A percentile compares a stretch with the other conserved stretches of the same genome.
phyloP scores from a whole-genome alignment of 2,113 vertebrate species.

The Oreotrochilus melanogaster region DNA sequence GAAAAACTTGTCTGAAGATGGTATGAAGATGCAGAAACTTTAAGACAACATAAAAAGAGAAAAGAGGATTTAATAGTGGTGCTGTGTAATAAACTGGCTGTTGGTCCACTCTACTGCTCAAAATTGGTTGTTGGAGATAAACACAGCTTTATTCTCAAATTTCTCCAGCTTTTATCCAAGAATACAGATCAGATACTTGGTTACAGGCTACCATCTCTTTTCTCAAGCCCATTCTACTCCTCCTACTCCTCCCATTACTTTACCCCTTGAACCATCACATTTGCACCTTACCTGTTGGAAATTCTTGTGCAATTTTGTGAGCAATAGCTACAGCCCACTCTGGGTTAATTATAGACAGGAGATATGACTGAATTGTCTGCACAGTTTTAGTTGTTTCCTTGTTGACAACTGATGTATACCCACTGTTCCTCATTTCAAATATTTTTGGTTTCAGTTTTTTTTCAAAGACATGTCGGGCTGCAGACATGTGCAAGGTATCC shows the following conservation, averaged over 20 bases:
- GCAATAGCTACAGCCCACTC: slow-evolving; percentile 93
- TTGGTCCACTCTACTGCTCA: neutral
- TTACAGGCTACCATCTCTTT: neutral
- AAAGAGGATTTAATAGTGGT: neutral
- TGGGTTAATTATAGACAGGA: slow-evolving; percentile 87
- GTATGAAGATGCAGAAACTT: neutral
- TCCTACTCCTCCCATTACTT: neutral
- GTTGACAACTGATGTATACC: slow-evolving; percentile 63
- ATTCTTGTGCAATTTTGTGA: slow-evolving; percentile 90
- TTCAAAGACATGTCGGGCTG: slow-evolving; percentile 88
- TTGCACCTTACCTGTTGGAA: slow-evolving; percentile 83
- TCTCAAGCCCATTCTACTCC: neutral
- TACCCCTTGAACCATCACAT: neutral
- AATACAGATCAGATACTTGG: neutral
- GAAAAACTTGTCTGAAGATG: neutral
- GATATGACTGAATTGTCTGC: slow-evolving; percentile 85
- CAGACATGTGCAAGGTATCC: slow-evolving; percentile 90
- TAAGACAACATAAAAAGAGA: neutral
- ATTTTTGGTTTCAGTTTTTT: slow-evolving; percentile 89
- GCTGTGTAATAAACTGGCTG: neutral
- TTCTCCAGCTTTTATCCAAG: neutral
- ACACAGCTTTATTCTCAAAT: neutral
- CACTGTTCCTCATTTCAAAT: slow-evolving; percentile 76
- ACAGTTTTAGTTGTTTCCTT: slow-evolving; percentile 82
- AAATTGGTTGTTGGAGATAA: neutral